Conservation (phyloP, 2,797 vertebrate genomes). For the Podargus strigoides region DNA sequence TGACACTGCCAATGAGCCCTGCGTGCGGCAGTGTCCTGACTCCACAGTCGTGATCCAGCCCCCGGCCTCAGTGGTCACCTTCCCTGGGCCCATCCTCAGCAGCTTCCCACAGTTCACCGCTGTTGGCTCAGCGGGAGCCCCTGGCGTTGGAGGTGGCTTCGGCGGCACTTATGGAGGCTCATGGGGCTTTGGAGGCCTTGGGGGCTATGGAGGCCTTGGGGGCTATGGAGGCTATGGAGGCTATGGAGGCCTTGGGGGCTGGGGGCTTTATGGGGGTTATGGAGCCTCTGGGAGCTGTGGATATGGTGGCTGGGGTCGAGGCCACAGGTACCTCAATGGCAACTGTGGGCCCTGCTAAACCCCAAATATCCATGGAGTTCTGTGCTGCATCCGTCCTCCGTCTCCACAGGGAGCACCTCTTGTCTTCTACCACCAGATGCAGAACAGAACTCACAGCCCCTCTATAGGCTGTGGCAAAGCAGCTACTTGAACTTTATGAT, state of each 20-base stretch:
- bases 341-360: not conserved
- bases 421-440: not conserved
- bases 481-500: not conserved
- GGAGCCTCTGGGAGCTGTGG: not conserved
- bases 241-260: too few species aligned
- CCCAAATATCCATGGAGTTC: not conserved
- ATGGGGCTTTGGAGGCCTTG: too few species aligned
- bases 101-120: not conserved
- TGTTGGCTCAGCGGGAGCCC: not conserved
- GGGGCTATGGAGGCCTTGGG: not conserved
- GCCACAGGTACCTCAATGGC: not conserved
- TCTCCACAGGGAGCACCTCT: not conserved
- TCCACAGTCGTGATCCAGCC: not conserved
- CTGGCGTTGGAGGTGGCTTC: not conserved
- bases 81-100: not conserved
- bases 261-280: fast-evolving
- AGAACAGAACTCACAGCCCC: not conserved
- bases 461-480: too few species aligned
- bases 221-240: too few species aligned
- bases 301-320: fast-evolving
- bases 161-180: not conserved
- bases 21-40: not conserved
- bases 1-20: not conserved
- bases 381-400: not conserved
- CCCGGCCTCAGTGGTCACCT: not conserved